These are phyloP conservation scores for Takifugu rubripes DNA, from an alignment of 2,797 vertebrate species.

Conservation along the genomic window DNA sequence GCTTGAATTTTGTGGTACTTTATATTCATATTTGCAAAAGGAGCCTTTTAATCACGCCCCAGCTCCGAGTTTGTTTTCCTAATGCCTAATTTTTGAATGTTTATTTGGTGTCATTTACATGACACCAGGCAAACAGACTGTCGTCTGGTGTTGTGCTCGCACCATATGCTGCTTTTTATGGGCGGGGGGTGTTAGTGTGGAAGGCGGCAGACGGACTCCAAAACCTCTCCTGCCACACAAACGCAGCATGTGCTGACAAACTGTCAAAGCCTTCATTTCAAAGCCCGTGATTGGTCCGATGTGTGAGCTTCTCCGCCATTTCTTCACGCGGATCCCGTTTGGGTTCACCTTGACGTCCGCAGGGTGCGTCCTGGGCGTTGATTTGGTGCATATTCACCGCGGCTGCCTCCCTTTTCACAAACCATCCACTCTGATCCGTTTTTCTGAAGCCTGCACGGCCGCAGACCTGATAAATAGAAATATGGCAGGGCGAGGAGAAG, in stretches of 20 bases:
- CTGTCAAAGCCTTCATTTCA: slow-evolving; percentile 53
- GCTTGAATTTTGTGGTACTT: too few species aligned
- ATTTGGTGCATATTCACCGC: not conserved
- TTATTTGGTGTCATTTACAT: slow-evolving; percentile 34
- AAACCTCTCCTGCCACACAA: slow-evolving; percentile 27
- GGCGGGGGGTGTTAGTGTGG: slow-evolving; percentile 1
- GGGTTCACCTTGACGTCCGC: not conserved
- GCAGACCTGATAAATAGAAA: slow-evolving; percentile 45
- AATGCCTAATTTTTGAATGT: slow-evolving; percentile 38
- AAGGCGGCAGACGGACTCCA: slow-evolving; percentile 43
- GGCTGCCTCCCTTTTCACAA: slow-evolving; percentile 16
- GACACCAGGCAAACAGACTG: slow-evolving; percentile 6
- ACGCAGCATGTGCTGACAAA: slow-evolving; percentile 51
- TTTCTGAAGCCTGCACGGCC: slow-evolving; percentile 30
- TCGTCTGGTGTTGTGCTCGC: slow-evolving; percentile 10
- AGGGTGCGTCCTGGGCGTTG: not conserved
- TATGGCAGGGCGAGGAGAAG: slow-evolving; percentile 11
- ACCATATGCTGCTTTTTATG: slow-evolving; percentile 34
- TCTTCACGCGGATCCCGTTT: slow-evolving; percentile 2
- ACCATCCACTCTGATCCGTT: slow-evolving; percentile 39
- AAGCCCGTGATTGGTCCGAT: slow-evolving; percentile 15
- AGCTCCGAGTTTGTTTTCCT: slow-evolving; percentile 8
- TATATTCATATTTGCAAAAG: slow-evolving; percentile 22
- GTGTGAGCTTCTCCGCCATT: slow-evolving; percentile 29
- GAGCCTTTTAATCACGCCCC: slow-evolving; percentile 9